Base-by-base conservation (phyloP, 37 sponge, comb jelly and placozoan species). In the Crambe crambe region DNA sequence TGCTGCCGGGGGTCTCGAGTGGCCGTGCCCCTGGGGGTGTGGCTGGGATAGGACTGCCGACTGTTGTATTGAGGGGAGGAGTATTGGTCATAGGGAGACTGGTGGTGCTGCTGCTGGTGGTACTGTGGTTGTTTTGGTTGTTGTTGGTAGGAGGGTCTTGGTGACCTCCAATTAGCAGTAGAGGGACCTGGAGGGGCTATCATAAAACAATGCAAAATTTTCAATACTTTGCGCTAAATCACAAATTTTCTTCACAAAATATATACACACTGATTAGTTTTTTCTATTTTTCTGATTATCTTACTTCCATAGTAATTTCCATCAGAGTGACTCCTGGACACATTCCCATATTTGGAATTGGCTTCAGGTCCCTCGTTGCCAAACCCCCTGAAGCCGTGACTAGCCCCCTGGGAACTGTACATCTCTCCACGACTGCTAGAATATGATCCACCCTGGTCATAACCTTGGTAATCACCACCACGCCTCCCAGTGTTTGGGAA, bases 341-440 rank as follows among this genome's bases (percentile, higher is more conserved):
- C 66, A 65, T 65, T 65, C 66, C 66, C 27, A 31, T 26, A 30
- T 65, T 32, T 65, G 35, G 35, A 65, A 34, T 30, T 34, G 30
- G 66, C 66, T 5, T 12, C 12, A 12, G 10, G 10, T n/a, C 59
- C 59, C 3, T 58, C 59, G 3, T 4, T 42, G 25, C 72, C 72
- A 18, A 18, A 39, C 6, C 74, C 74, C 20, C 74, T 73, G 56
- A 73, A 73, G 1, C 57, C 57, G n/a, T 56, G 56, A 30, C 56
- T 56, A 27, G 74, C 54, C 1, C 74, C 74, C 57, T 73, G 74
- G 8, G 74, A 73, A 43, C 74, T 73, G 36, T 54, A 54, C 74
- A 47, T 54, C 57, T 73, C 69, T 3, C 20, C 36, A 35, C 3
- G 31, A 5, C 17, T 2, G 3, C 35, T 30, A 20, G 32, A 30